Evolutionary conservation across 2,797 vertebrate species (phyloP).

Genomic region (Danio kyathit): DNA sequence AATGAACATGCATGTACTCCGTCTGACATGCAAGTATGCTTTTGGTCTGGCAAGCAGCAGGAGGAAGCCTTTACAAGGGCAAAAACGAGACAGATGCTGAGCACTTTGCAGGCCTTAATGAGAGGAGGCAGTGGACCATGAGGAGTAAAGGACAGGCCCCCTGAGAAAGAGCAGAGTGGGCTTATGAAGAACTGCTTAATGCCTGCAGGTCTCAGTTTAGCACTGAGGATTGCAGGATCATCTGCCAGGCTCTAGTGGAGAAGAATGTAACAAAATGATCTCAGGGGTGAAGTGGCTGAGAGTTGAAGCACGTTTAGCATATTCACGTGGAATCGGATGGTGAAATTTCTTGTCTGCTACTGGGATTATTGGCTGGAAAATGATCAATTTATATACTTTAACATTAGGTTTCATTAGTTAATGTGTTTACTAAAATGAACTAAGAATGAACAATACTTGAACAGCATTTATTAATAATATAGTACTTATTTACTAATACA

Average conservation of each 20-base stretch:
- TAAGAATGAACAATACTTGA: too few relatives aligned
- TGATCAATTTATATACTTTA: neutral
- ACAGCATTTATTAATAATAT: too few relatives aligned
- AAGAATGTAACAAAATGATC: conserved; percentile 36
- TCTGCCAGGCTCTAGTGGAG: conserved; percentile 34
- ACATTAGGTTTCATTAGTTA: too few relatives aligned
- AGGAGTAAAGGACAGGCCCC: conserved; percentile 42
- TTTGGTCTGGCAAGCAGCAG: conserved; percentile 32
- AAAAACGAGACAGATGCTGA: conserved; percentile 45
- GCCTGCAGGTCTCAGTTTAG: conserved; percentile 48
- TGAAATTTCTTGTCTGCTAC: neutral
- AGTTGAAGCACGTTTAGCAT: conserved; percentile 30
- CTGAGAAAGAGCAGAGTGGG: conserved; percentile 44
- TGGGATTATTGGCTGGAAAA: neutral
- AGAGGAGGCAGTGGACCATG: conserved; percentile 43
- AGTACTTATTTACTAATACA: too few relatives aligned
- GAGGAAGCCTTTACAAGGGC: conserved; percentile 36
- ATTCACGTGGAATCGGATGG: conserved; percentile 7
- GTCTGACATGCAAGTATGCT: conserved; percentile 46
- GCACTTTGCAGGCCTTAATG: conserved; percentile 52
- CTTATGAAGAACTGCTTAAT: conserved; percentile 45
- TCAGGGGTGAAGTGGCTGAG: conserved; percentile 2
- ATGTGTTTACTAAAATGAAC: too few relatives aligned
- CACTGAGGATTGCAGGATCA: conserved; percentile 39
- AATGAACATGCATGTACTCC: conserved; percentile 31